Conservation (phyloP, 2,888 invertebrate genomes). For the Rhogogaster chlorosoma region DNA sequence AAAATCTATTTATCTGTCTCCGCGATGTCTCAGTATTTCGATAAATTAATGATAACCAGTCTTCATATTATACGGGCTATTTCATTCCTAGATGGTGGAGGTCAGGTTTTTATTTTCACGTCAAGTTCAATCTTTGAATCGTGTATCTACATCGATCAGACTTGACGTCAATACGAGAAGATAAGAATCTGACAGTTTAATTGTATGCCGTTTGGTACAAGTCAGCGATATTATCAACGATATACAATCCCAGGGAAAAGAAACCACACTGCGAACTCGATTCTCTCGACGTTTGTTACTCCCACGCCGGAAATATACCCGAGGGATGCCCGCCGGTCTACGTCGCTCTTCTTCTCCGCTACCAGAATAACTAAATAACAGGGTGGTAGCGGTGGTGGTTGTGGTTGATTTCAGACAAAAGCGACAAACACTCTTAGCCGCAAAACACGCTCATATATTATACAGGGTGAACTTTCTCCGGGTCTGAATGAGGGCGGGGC, state of each 20-base stretch:
- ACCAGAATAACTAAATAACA: conserved; percentile 10
- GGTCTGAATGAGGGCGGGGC: no score
- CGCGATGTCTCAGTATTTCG: neutral
- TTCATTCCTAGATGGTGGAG: no score
- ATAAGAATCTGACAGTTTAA: neutral
- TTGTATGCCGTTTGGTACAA: neutral
- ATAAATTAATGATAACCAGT: neutral
- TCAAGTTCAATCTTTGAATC: no score
- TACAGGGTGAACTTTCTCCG: no score
- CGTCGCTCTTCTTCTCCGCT: neutral
- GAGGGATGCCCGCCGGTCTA: neutral
- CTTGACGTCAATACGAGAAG: neutral
- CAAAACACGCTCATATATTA: neutral
- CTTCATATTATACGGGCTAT: no score
- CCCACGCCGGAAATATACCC: neutral
- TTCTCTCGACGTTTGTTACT: neutral
- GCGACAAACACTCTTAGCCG: neutral
- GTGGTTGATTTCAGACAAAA: neutral
- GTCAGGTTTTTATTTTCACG: no score
- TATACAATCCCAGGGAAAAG: neutral
- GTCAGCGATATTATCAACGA: neutral
- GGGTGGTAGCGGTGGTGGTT: neutral
- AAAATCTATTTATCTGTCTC: neutral
- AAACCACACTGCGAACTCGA: neutral
- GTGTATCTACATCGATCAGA: neutral